Conservation (phyloP, 1,140 invertebrate genomes). For the Drosophila saltans region DNA sequence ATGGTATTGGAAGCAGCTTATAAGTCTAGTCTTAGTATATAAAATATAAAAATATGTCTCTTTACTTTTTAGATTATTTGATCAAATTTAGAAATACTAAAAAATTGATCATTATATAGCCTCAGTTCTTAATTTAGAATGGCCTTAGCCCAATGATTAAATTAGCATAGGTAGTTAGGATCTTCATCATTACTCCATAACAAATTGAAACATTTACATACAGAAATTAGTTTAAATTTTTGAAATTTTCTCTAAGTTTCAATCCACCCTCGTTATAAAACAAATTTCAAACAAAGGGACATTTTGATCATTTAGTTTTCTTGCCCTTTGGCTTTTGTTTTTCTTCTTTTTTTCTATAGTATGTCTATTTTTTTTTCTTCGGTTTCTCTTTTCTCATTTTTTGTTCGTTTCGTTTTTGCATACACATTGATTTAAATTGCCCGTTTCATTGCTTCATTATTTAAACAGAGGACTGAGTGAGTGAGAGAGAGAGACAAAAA, state of each 20-base stretch:
- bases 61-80: not conserved
- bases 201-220: no score
- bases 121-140: no score
- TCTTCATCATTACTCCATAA: no score
- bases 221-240: no score
- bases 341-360: not conserved
- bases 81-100: no score
- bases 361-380: not conserved
- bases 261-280: not conserved
- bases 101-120: no score
- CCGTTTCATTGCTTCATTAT: slow-evolving; percentile 73
- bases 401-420: not conserved
- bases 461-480: slow-evolving; percentile 36
- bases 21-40: no score
- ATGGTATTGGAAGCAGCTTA: no score
- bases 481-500: not conserved
- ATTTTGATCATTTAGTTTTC: slow-evolving; percentile 10
- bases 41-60: not conserved
- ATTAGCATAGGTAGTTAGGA: no score
- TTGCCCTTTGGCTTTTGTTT: not conserved
- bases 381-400: not conserved
- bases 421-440: slow-evolving; percentile 70
- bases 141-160: no score
- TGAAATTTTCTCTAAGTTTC: not conserved
- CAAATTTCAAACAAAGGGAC: not conserved